Base-by-base conservation (phyloP, 2,797 vertebrate genomes). In the Anguilla pacifica region DNA sequence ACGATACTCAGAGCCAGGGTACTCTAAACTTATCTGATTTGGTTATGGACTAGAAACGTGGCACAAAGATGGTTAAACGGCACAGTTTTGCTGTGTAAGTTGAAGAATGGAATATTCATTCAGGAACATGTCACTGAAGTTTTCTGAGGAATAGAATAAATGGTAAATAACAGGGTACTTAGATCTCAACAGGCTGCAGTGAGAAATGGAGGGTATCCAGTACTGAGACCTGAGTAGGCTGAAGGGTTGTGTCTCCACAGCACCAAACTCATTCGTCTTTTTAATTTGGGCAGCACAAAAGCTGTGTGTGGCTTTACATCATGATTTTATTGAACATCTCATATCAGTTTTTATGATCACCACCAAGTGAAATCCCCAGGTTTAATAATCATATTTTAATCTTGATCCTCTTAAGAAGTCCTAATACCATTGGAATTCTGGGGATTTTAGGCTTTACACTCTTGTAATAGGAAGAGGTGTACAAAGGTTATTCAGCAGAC, bases 301-400 rank as follows among this genome's bases (percentile, higher is more conserved):
- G 82, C 49, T 4, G 28, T 53, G 7, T 22, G 17, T 43, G 4
- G 19, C n/a, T 64, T 64, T 70, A 22, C 53, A 1, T 46, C 5
- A 6, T 7, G 17, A 53, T 82, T 81, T 46, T 9, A 13, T 31
- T 55, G 25, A 22, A 15, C n/a, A 28, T n/a, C 82, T 5, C 49
- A 55, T n/a, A 53, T 15, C 9, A n/a, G 9, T 83, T 83, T 82
- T 53, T 83, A 55, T 83, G 25, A 83, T 83, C 2, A 53, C n/a
- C 17, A n/a, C 31, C 82, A 28, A 51, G 31, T 72, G 31, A 84
- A 57, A 84, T 72, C 51, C 43, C 81, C 79, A 83, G 86, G 57
- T 87, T 87, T 87, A 82, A 64, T 83, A 83, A 49, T 83, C 59
- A 46, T 43, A 72, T 87, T 35, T 53, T 49, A 85, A 85, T 79